Conservation (phyloP, 2,888 invertebrate genomes). For the Lithophane leautieri region DNA sequence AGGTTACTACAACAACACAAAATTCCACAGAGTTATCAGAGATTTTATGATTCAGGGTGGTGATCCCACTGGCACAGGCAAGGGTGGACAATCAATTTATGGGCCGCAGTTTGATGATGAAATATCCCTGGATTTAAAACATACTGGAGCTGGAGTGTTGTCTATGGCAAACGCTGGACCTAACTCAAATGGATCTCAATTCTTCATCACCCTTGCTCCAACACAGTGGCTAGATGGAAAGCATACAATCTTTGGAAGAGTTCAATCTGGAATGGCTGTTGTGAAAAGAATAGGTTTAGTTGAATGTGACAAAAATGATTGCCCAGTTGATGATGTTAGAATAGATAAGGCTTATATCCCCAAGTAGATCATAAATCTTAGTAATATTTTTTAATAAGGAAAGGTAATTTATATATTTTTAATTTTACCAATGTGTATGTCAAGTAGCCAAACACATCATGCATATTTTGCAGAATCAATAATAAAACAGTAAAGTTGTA, state of each 20-base stretch:
- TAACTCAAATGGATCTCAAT: conserved; percentile 99
- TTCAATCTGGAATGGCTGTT: conserved; percentile 96
- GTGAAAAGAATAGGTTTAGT: conserved; percentile 98
- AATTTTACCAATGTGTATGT: not conserved
- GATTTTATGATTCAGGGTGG: conserved; percentile 99
- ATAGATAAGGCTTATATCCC: conserved; percentile 90
- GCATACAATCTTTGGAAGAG: conserved; percentile 98
- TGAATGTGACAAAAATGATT: conserved; percentile 97
- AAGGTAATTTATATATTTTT: not conserved
- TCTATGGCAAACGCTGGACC: conserved; percentile 99
- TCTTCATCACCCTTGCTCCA: conserved; percentile 98
- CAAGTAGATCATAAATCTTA: conserved; percentile 66
- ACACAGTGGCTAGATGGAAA: conserved; percentile 99
- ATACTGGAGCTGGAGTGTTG: conserved; percentile 97
- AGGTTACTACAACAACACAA: conserved; percentile 98
- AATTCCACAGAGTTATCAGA: conserved; percentile 98
- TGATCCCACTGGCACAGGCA: conserved; percentile 99
- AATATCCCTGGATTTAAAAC: conserved; percentile 97
- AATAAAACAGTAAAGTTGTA: not conserved
- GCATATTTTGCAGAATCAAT: not conserved
- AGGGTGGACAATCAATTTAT: conserved; percentile 99
- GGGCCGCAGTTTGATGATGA: conserved; percentile 98
- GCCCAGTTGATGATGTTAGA: conserved; percentile 96
- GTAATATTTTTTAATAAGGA: not conserved
- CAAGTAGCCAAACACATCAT: not conserved